These are phyloP conservation scores for Anarrhichthys ocellatus DNA, from an alignment of 2,113 vertebrate genomes.

Conservation along the genomic window DNA sequence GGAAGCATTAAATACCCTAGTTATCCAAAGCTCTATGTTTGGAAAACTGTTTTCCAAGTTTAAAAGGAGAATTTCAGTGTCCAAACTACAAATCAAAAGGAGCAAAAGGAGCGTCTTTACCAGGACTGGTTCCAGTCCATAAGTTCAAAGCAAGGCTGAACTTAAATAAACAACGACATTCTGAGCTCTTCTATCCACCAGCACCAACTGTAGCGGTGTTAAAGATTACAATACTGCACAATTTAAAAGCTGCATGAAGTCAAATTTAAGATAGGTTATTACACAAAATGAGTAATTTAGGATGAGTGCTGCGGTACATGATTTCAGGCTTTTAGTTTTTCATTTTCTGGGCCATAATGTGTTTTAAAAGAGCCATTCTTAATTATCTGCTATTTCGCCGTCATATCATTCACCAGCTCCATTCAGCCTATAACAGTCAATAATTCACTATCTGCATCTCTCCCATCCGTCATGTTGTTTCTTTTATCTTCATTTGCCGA, in stretches of 20 bases:
- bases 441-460: conserved; percentile 5
- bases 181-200: background rate
- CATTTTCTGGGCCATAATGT: background rate
- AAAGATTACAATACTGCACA: conserved; percentile 6
- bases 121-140: background rate
- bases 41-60: background rate
- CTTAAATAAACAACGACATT: background rate
- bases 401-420: background rate
- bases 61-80: background rate
- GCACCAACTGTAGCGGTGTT: background rate
- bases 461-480: conserved; percentile 14
- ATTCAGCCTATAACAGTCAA: background rate
- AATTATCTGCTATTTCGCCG: background rate
- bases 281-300: conserved; percentile 5
- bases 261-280: background rate
- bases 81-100: background rate
- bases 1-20: conserved; percentile 3
- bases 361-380: background rate
- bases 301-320: background rate
- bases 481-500: background rate
- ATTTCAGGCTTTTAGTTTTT: background rate
- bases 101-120: background rate
- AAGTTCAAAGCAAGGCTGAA: background rate
- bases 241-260: conserved; percentile 3
- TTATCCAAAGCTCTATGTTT: background rate